Evolutionary conservation across 2,888 invertebrate genomes (phyloP), one percentile per base, ranked within the genome.

Genomic region (Tillus elongatus): DNA sequence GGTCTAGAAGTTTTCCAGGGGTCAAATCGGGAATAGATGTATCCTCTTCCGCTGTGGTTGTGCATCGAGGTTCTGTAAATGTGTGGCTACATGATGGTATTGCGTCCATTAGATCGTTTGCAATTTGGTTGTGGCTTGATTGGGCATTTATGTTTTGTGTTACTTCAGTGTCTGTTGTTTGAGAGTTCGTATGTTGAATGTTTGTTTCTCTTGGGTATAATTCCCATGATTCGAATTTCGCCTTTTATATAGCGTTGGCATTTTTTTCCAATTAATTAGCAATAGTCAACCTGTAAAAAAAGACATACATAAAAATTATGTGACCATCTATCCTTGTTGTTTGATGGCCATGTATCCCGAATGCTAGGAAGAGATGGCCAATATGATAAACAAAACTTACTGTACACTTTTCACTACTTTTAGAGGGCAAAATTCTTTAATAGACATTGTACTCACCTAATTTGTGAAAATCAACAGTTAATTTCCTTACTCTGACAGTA

Each of bases 201-300:
- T n/a, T n/a, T n/a, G n/a, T n/a, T n/a, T n/a, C n/a, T n/a, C 39
- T 31, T 41, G 15, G 26, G 28, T 36, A 19, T 16, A 39, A 15
- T 35, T 27, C 28, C 41, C 41, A 27, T 39, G 24, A 24, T 11
- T 28, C 15, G 15, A 24, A 32, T 14, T 31, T 26, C 39, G 12
- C 15, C 41, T 35, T 13, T 31, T 36, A 13, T 36, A 41, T 13
- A 32, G 15, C n/a, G 32, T 41, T 36, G 39, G 33, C 36, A 41
- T 38, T 33, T 35, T 35, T 39, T 32, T 35, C 19, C 16, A 41
- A 30, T 15, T 37, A 26, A 39, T 36, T 36, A 13, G 30, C 31
- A 33, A 35, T 4, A 13, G 6, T 4, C 13, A 33, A 33, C 14
- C 33, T 33, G 16, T 33, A 26, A 26, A 33, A 12, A 16, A 28